Evolutionary conservation across 2,113 vertebrate genomes (phyloP), one percentile per base, ranked within the genome.

Genomic region (Abramis brama): DNA sequence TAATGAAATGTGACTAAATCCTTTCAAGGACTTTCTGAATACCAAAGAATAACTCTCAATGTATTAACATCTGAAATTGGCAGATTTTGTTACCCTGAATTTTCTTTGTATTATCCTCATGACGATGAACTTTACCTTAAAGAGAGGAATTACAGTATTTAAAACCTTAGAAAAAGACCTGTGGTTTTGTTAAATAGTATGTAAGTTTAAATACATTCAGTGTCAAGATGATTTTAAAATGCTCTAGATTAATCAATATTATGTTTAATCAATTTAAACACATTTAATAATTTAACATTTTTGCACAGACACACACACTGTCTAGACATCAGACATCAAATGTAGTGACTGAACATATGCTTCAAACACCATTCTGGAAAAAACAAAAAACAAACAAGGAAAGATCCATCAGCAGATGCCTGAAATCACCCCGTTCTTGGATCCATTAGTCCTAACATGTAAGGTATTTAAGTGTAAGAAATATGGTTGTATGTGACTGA

Each of bases 21-120:
- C 23, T 80, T 25, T 62, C 36, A 62, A 80, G 78, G 57, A 80
- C 12, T 79, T 55, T 2, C 13, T 79, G 76, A 78, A 78, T 39
- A 7, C 19, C 36, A 59, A 45, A 13, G 33, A 27, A 80, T 7
- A 43, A 2, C 12, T 9, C 10, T 36, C 1, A 15, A 6, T 64
- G 8, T 7, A 45, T 64, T 19, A 9, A 64, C 36, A 19, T 80
- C 25, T 80, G 36, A 45, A 79, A 62, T 11, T 79, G 57, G 6
- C 15, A 27, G 12, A 25, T 25, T 9, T 19, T 80, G 36, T 62
- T 80, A 43, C 12, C 11, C 23, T 77, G 47, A 0, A 57, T 77
- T 21, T 33, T 2, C 2, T 73, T 23, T 23, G 19, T 12, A 39
- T 11, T 73, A 45, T n/a, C 6, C 6, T 27, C 7, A 9, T 57